These are phyloP conservation scores for Macrobrachium nipponense DNA, from an alignment of 1,140 invertebrate genomes.

Conservation along the genomic window DNA sequence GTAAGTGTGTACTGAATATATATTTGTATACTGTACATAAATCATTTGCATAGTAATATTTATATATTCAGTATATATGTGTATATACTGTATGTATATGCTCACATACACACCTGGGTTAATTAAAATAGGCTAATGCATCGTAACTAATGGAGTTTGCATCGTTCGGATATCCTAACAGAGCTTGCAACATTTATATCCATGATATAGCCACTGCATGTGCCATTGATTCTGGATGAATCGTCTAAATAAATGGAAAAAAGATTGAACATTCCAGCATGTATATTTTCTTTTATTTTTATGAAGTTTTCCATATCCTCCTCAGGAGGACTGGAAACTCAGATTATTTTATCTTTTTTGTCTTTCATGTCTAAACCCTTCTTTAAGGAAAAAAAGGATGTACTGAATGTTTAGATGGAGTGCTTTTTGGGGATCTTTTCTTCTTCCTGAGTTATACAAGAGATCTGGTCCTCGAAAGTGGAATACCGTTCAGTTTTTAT, in stretches of 20 bases:
- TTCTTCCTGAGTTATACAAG: constrained; percentile 7
- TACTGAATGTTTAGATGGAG: background rate
- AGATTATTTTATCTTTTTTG: background rate
- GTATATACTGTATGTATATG: no score
- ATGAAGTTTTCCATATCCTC: background rate
- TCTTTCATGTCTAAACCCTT: constrained; percentile 38
- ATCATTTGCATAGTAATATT: background rate
- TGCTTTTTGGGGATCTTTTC: background rate
- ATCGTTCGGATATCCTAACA: no score
- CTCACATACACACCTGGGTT: no score
- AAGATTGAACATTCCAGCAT: constrained; percentile 30
- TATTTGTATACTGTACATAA: background rate
- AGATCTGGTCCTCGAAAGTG: background rate
- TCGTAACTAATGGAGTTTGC: no score
- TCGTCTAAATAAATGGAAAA: background rate
- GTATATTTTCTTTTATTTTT: constrained; percentile 22
- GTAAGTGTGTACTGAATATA: constrained; percentile 9
- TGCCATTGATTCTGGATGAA: constrained; percentile 31
- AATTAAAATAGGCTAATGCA: no score
- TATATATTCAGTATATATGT: no score
- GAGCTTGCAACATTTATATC: no score
- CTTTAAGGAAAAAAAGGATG: constrained; percentile 18
- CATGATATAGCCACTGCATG: background rate
- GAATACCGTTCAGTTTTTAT: background rate
- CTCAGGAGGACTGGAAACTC: background rate